Conservation (phyloP, 2,797 vertebrate genomes). For the Falco rusticolus region DNA sequence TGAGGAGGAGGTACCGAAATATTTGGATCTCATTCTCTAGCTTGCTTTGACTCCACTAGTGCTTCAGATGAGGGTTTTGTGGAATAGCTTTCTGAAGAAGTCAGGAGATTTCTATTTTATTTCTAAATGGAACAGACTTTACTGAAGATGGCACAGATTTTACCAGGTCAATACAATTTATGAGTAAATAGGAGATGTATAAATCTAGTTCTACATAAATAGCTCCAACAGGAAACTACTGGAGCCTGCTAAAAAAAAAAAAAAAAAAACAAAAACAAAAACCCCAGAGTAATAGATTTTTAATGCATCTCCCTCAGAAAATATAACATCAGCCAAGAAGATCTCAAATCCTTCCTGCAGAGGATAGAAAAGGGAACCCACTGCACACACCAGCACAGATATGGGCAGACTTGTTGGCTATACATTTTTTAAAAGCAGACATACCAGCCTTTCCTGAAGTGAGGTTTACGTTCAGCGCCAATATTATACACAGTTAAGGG, state of each 20-base stretch:
- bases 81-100: constrained; percentile 1
- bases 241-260: neutral
- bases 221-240: neutral
- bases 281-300: constrained; percentile 20
- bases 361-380: neutral
- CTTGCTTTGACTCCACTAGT: neutral
- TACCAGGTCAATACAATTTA: constrained; percentile 45
- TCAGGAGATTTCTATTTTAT: neutral
- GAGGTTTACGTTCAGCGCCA: neutral
- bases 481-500: neutral
- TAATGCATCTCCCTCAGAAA: constrained; percentile 44
- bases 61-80: neutral
- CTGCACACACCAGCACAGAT: neutral
- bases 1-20: neutral
- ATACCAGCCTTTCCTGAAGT: neutral
- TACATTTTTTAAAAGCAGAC: neutral
- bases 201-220: constrained; percentile 19
- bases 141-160: constrained; percentile 14
- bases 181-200: constrained; percentile 1
- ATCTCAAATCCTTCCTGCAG: constrained; percentile 23
- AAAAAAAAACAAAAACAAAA: neutral
- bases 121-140: constrained; percentile 33
- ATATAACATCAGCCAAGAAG: constrained; percentile 9
- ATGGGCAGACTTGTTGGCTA: neutral
- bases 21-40: neutral